Evolutionary conservation across 92 coral and sea anemone species (phyloP).

Genomic region (Siderastrea radians): DNA sequence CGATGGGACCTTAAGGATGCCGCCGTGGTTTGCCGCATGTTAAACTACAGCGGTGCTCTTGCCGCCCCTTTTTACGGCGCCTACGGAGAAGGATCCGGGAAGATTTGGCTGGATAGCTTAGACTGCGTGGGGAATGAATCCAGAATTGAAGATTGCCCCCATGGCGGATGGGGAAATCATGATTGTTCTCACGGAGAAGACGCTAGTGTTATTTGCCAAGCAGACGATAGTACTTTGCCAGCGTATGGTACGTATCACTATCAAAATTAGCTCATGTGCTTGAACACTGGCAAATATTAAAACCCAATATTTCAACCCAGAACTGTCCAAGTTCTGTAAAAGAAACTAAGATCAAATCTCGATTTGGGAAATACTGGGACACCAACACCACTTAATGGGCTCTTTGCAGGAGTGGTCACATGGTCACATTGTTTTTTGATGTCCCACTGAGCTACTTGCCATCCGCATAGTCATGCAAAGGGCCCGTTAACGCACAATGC

Average conservation of each 20-base stretch:
- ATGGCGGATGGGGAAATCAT: conserved; percentile 39
- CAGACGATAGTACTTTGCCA: conserved; percentile 33
- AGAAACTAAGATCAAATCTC: no score
- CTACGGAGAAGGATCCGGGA: conserved; percentile 30
- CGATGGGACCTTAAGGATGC: conserved; percentile 38
- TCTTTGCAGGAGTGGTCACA: no score
- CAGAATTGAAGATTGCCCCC: conserved; percentile 11
- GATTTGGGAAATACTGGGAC: no score
- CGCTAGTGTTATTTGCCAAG: conserved; percentile 48
- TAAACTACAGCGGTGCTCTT: conserved; percentile 40
- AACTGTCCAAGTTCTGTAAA: no score
- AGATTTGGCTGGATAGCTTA: conserved; percentile 35
- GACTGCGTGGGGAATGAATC: conserved; percentile 38
- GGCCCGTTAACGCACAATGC: no score
- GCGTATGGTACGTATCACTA: conserved; percentile 1
- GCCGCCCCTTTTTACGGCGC: conserved; percentile 31
- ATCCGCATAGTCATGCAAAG: no score
- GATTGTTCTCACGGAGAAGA: conserved; percentile 23
- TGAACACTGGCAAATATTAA: no score
- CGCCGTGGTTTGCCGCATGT: conserved; percentile 42
- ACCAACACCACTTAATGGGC: no score
- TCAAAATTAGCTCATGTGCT: no score
- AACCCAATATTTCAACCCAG: no score
- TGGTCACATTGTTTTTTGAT: no score
- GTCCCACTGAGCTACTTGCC: no score